Percentiles rank a stretch among this genome's conserved stretches.
Evolutionary conservation across 2,797 vertebrate species (phyloP).

Genomic region (Mormyrus proboscirostris): DNA sequence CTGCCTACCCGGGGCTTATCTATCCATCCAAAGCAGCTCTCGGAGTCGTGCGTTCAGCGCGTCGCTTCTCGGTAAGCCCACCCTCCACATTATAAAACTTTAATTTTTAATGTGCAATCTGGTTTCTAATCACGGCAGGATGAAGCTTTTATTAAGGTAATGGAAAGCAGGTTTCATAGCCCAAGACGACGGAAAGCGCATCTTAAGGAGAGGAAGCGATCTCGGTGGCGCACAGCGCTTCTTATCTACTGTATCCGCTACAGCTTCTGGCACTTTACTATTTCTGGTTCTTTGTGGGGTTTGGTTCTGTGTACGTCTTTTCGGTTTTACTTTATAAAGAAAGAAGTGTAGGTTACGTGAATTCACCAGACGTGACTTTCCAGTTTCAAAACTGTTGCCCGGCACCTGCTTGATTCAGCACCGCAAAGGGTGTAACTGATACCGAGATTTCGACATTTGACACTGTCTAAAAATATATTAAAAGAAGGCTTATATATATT

Average conservation of each 20-base stretch:
- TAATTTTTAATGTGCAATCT: neutral
- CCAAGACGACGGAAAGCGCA: neutral
- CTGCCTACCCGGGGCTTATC: neutral
- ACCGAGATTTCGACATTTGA: neutral
- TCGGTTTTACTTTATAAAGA: neutral
- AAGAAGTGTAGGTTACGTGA: neutral
- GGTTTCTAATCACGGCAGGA: neutral
- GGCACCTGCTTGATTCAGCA: neutral
- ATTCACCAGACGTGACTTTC: neutral
- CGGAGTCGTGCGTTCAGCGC: neutral
- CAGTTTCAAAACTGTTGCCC: neutral
- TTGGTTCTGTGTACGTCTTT: neutral
- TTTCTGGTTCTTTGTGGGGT: neutral
- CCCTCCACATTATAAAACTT: neutral
- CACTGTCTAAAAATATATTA: neutral
- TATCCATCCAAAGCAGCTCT: neutral
- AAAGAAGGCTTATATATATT: neutral
- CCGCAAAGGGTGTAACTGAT: neutral
- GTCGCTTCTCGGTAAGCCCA: neutral
- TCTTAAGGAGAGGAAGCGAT: neutral
- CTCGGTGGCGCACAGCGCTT: neutral
- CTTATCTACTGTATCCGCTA: neutral
- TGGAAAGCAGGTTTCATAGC: neutral
- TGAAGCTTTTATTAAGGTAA: neutral
- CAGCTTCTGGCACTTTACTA: neutral